Percentiles rank a stretch among this genome's conserved stretches.
phyloP scores from a whole-genome alignment of 35 echinoderm and acorn worm genomes.

The Heliocidaris tuberculata region DNA sequence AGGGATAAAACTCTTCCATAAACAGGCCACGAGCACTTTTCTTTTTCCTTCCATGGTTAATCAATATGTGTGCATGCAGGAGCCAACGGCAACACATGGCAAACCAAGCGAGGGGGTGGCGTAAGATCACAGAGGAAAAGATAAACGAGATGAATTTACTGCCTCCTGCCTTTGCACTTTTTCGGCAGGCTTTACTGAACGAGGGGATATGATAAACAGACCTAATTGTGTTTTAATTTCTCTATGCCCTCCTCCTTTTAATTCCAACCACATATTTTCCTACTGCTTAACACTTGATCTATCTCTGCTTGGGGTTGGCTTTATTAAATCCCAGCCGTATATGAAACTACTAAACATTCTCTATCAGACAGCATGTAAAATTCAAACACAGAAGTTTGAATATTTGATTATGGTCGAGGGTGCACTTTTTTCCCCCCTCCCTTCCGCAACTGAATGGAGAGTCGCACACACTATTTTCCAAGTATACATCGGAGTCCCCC shows the following conservation, averaged over 20 bases:
- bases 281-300: not conserved
- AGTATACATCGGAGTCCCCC: not conserved
- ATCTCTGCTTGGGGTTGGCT: not conserved
- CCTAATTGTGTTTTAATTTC: not conserved
- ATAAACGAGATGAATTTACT: not conserved
- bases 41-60: not conserved
- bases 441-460: not conserved
- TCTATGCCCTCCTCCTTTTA: not conserved
- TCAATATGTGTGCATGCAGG: not conserved
- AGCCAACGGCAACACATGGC: not conserved
- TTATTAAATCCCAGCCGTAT: not conserved
- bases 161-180: not conserved
- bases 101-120: not conserved
- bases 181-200: not conserved
- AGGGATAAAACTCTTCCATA: conserved; percentile 1
- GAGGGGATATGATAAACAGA: not conserved
- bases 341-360: not conserved
- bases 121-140: not conserved
- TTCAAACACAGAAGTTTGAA: not conserved
- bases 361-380: not conserved
- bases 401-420: not conserved
- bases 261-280: not conserved
- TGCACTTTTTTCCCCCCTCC: not conserved
- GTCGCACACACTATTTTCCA: not conserved
- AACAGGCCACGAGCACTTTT: not conserved